A percentile compares a stretch with the other conserved stretches of the same genome.
phyloP scores from a whole-genome alignment of 1,140 invertebrate genomes.

The Stegodyphus dumicola region DNA sequence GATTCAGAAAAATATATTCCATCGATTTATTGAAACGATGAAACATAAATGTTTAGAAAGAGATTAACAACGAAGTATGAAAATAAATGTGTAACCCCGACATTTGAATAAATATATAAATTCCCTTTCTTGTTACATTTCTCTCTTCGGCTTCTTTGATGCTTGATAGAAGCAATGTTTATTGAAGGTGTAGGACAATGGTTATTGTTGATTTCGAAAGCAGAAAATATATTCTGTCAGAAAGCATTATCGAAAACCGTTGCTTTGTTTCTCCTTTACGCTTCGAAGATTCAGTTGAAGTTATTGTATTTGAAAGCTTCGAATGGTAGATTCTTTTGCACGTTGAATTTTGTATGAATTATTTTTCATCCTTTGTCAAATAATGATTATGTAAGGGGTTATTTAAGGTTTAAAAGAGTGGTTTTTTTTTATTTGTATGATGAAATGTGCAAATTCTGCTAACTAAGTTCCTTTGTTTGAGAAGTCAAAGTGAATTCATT shows the following conservation, averaged over 20 bases:
- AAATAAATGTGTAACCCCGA: conserved; percentile 17
- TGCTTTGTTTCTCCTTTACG: background rate
- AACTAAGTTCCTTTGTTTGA: too few species aligned
- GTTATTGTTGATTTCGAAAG: conserved; percentile 13
- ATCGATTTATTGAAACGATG: conserved; percentile 35
- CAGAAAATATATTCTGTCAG: background rate
- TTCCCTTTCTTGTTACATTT: background rate
- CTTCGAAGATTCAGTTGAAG: background rate
- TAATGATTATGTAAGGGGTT: too few species aligned
- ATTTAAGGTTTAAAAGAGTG: too few species aligned
- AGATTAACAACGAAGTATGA: conserved; percentile 27
- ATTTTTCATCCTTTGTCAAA: too few species aligned
- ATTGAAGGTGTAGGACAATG: conserved; percentile 18
- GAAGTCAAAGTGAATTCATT: too few species aligned
- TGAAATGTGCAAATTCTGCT: too few species aligned
- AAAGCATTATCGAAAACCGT: conserved; percentile 23
- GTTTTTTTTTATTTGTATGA: too few species aligned
- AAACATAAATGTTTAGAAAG: conserved; percentile 34
- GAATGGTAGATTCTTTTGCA: too few species aligned
- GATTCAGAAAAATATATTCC: conserved; percentile 34
- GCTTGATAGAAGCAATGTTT: conserved; percentile 12
- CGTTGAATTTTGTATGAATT: too few species aligned
- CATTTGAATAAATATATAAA: conserved; percentile 37
- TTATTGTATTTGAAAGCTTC: too few species aligned
- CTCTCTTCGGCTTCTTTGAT: conserved; percentile 10